These are phyloP conservation scores for Drosophila nr. fundita DNA, from an alignment of 2,888 invertebrate species.

Conservation along the genomic window DNA sequence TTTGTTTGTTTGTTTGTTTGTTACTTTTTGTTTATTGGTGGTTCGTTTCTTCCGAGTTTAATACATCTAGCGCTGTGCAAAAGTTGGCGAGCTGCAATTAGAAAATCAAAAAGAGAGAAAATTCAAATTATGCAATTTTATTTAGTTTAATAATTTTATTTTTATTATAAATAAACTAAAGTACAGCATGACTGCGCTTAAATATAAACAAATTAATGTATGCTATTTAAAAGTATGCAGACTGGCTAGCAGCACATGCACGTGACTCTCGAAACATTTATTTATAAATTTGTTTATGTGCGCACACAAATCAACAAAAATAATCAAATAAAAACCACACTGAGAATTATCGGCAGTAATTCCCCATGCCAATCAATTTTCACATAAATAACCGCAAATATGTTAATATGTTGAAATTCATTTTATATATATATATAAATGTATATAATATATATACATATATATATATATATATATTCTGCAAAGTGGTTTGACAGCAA, in stretches of 20 bases:
- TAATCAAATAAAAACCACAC: not conserved
- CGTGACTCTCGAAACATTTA: constrained; percentile 32
- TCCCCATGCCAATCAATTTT: constrained; percentile 2
- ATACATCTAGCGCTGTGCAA: constrained; percentile 47
- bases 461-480: not conserved
- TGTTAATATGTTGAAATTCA: constrained; percentile 9
- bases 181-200: too few relatives aligned
- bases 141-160: constrained; percentile 1
- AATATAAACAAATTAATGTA: not conserved
- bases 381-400: constrained; percentile 13
- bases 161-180: not conserved
- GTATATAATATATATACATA: constrained; percentile 8
- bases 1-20: constrained; percentile 24
- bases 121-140: constrained; percentile 2
- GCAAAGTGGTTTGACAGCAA: constrained; percentile 18
- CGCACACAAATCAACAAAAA: not conserved
- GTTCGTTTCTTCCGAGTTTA: constrained; percentile 39
- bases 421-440: not conserved
- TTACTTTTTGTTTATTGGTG: constrained; percentile 43
- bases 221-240: constrained; percentile 12
- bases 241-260: constrained; percentile 10
- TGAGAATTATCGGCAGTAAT: not conserved
- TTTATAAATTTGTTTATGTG: constrained; percentile 28
- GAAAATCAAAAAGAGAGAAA: not conserved
- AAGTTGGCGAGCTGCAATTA: constrained; percentile 56